A percentile compares a stretch with the other conserved stretches of the same genome.
Evolutionary conservation across 2,888 invertebrate genomes (phyloP).

Genomic region (Leptinotarsa tumamoca): DNA sequence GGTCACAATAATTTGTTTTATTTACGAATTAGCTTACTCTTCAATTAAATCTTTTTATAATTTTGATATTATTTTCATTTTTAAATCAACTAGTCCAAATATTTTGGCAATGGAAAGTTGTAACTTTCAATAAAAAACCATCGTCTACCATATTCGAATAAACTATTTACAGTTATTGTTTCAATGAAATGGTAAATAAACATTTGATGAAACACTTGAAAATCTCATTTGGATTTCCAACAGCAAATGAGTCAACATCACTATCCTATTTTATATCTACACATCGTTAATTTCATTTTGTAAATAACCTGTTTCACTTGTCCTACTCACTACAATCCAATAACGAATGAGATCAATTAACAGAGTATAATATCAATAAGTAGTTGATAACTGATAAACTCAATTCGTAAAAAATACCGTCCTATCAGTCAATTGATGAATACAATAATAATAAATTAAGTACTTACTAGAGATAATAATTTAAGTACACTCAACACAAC

Average conservation of each 20-base stretch:
- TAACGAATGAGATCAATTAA: conserved; percentile 56
- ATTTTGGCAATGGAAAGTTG: too few relatives aligned
- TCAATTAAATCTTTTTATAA: too few relatives aligned
- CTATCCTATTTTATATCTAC: neutral
- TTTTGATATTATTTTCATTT: too few relatives aligned
- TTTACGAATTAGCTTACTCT: too few relatives aligned
- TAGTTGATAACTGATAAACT: conserved; percentile 48
- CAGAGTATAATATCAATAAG: conserved; percentile 52
- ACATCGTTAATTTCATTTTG: conserved; percentile 32
- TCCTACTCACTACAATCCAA: conserved; percentile 40
- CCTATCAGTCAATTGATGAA: conserved; percentile 52
- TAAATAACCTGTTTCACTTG: conserved; percentile 35
- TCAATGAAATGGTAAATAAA: neutral
- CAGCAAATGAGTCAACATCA: neutral
- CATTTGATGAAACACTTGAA: neutral
- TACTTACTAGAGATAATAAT: conserved; percentile 49
- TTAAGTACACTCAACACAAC: conserved; percentile 59
- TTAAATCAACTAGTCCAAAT: too few relatives aligned
- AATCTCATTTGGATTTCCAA: neutral
- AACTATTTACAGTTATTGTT: neutral
- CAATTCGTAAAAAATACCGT: conserved; percentile 47
- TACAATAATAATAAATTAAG: conserved; percentile 52
- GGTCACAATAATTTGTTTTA: too few relatives aligned
- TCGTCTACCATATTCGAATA: too few relatives aligned
- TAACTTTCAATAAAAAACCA: too few relatives aligned